Percentiles rank a stretch among this genome's conserved stretches.
Conservation (phyloP, 2,113 vertebrate genomes). For the Cavia porcellus region DNA sequence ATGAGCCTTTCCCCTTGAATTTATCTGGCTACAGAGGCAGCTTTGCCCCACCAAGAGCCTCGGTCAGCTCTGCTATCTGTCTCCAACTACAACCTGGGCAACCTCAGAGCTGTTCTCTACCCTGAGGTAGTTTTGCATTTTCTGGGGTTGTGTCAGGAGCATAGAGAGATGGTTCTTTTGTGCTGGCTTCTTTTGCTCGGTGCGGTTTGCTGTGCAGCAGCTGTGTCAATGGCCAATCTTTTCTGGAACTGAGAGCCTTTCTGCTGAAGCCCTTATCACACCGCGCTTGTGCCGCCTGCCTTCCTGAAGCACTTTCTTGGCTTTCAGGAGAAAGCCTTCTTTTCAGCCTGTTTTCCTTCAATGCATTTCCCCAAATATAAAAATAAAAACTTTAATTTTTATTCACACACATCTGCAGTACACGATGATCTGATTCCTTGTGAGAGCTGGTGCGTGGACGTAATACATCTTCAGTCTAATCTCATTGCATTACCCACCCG, state of each 20-base stretch:
- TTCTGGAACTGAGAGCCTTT: background rate
- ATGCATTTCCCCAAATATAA: background rate
- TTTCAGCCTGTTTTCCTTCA: background rate
- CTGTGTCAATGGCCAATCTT: background rate
- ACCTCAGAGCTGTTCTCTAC: background rate
- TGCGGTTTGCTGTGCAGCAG: background rate
- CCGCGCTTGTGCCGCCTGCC: background rate
- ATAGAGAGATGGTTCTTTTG: rapidly evolving
- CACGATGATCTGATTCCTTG: background rate
- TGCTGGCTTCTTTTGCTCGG: background rate
- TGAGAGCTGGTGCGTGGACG: background rate
- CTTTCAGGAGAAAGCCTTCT: background rate
- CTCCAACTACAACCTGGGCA: background rate
- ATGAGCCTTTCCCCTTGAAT: background rate
- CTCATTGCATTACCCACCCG: background rate
- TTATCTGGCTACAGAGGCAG: background rate
- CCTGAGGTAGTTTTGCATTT: background rate
- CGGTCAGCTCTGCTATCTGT: background rate
- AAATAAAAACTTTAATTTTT: background rate
- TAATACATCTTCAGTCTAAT: background rate
- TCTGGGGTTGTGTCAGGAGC: background rate
- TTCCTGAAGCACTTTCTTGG: background rate
- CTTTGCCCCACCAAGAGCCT: background rate
- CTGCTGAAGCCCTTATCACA: rapidly evolving
- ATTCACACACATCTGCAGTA: background rate